Percentiles rank a stretch among this genome's conserved stretches.
phyloP scores from a whole-genome alignment of 53 echinoderm and acorn worm species.

The Pentamera pediparva region DNA sequence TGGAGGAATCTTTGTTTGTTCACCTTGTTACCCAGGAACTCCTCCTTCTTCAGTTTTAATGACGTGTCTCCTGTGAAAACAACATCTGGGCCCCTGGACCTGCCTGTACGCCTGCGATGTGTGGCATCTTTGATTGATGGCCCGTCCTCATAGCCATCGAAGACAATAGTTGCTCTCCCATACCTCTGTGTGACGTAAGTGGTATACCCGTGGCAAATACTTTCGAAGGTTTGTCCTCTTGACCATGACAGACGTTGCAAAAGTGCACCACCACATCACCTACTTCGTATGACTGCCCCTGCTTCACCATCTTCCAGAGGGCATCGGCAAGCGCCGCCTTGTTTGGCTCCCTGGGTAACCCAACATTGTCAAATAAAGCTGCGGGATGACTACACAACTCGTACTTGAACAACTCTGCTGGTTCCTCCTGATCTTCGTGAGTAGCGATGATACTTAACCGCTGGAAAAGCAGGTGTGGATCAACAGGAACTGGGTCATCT shows the following conservation, averaged over 20 bases:
- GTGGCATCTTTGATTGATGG: conserved; percentile 47
- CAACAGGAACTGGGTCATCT: conserved; percentile 43
- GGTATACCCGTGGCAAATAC: conserved; percentile 44
- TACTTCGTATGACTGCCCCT: background rate
- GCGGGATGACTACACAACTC: conserved; percentile 59
- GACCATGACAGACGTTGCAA: conserved; percentile 55
- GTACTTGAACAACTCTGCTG: conserved; percentile 47
- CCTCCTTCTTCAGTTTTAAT: conserved; percentile 34
- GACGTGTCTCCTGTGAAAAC: conserved; percentile 27
- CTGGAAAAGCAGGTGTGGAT: conserved; percentile 68
- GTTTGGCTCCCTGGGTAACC: conserved; percentile 34
- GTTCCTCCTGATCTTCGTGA: conserved; percentile 9
- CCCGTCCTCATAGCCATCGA: conserved; percentile 48
- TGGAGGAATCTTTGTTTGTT: conserved; percentile 45
- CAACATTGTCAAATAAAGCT: conserved; percentile 40
- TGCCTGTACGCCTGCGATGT: conserved; percentile 38
- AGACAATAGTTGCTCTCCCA: conserved; percentile 46
- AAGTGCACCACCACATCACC: conserved; percentile 56
- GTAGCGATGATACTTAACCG: conserved; percentile 40
- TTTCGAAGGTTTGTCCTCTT: conserved; percentile 51
- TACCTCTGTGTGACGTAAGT: conserved; percentile 40
- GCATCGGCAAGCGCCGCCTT: conserved; percentile 52
- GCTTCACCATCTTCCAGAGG: conserved; percentile 43
- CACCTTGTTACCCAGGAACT: conserved; percentile 36
- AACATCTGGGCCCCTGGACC: conserved; percentile 1